phyloP scores from a whole-genome alignment of 2,888 invertebrate species.

The Meloe dianella region DNA sequence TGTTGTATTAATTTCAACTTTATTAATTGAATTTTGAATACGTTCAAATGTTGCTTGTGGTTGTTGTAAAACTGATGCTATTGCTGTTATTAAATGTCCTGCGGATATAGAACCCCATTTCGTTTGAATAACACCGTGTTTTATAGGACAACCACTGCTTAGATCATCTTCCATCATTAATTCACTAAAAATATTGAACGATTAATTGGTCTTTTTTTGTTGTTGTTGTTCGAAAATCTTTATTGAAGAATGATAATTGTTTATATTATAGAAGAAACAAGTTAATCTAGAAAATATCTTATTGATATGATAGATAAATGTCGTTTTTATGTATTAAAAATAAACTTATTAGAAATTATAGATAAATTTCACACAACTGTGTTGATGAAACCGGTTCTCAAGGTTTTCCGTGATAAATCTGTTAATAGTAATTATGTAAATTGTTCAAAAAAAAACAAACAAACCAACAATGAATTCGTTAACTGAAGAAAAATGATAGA shows the following conservation, averaged over 20 bases:
- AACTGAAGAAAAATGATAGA: background rate
- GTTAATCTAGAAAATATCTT: constrained; percentile 12
- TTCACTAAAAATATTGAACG: constrained; percentile 18
- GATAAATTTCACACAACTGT: constrained; percentile 11
- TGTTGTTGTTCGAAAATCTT: background rate
- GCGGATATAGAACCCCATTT: constrained; percentile 68
- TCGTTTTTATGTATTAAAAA: constrained; percentile 12
- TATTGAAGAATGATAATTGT: background rate
- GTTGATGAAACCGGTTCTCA: constrained; percentile 10
- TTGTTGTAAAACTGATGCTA: constrained; percentile 67
- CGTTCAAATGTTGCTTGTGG: constrained; percentile 64
- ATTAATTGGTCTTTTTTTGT: background rate
- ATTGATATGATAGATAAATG: constrained; percentile 12
- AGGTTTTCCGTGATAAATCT: constrained; percentile 8
- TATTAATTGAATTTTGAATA: constrained; percentile 55
- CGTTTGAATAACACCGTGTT: constrained; percentile 70
- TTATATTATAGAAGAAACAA: background rate
- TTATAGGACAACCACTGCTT: constrained; percentile 64
- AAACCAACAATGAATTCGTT: no score
- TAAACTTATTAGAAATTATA: constrained; percentile 18
- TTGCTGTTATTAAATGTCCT: constrained; percentile 66
- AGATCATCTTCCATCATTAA: constrained; percentile 16
- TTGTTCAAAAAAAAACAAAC: background rate
- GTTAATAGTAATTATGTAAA: background rate
- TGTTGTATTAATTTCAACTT: constrained; percentile 37